Conservation (phyloP, 1,140 invertebrate genomes). For the Drosophila varians region DNA sequence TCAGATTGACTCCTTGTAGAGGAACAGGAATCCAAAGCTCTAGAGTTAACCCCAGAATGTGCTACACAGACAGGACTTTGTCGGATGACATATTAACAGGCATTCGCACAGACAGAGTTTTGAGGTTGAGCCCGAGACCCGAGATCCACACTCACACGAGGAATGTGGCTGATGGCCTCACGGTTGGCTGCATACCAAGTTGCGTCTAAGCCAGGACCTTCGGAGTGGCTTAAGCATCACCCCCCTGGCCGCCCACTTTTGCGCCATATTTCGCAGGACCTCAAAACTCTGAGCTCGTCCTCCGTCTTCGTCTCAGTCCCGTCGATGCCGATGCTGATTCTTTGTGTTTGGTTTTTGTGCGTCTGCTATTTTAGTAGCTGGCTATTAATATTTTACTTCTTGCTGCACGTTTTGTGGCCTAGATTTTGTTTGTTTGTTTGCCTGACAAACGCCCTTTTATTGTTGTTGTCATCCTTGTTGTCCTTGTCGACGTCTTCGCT, state of each 20-base stretch:
- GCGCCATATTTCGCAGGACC: constrained; percentile 6
- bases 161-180: constrained; percentile 24
- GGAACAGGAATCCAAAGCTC: not conserved
- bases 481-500: constrained; percentile 27
- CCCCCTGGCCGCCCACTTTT: not conserved
- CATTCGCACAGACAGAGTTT: constrained; percentile 59
- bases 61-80: constrained; percentile 8
- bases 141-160: not conserved
- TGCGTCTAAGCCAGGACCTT: constrained; percentile 41
- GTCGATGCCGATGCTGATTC: constrained; percentile 23
- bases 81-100: constrained; percentile 48
- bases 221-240: constrained; percentile 31
- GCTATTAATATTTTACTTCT: constrained; percentile 76
- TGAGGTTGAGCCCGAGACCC: constrained; percentile 50
- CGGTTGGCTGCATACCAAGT: constrained; percentile 47
- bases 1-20: not conserved
- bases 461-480: constrained; percentile 33
- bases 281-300: constrained; percentile 26
- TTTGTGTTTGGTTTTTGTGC: constrained; percentile 41
- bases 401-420: constrained; percentile 45
- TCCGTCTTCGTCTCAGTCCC: too few species aligned
- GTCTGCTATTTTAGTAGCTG: constrained; percentile 71
- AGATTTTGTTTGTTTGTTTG: constrained; percentile 48
- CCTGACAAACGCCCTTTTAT: constrained; percentile 51
- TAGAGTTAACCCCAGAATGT: not conserved